Evolutionary conservation across 2,888 invertebrate species (phyloP).

Genomic region (Yponomeuta plumbellus): DNA sequence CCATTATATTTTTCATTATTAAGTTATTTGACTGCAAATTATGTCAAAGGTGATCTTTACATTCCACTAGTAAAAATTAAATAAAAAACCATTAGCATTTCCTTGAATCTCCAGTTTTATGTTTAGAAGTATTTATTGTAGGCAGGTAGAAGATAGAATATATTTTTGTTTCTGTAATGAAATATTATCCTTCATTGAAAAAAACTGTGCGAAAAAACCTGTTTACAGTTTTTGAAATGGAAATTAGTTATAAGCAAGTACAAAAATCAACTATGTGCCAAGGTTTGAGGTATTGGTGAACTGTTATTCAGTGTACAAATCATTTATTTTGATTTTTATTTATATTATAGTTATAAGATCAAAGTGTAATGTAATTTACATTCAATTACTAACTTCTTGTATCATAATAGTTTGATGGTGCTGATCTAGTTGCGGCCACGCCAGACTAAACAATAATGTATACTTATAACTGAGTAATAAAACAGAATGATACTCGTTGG

Average conservation of each 20-base stretch:
- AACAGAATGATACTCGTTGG: too few species aligned
- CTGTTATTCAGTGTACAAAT: not conserved
- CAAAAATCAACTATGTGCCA: not conserved
- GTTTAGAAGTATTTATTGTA: not conserved
- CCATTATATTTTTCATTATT: not conserved
- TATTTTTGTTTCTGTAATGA: too few species aligned
- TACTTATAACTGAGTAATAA: too few species aligned
- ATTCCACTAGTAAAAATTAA: not conserved
- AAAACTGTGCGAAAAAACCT: not conserved
- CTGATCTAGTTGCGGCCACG: too few species aligned
- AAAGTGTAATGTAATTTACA: too few species aligned
- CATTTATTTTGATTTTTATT: not conserved
- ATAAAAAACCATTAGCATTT: not conserved
- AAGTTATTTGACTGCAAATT: too few species aligned
- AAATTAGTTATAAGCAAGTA: not conserved
- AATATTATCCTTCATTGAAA: too few species aligned
- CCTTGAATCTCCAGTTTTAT: not conserved
- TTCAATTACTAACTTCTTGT: too few species aligned
- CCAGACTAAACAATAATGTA: too few species aligned
- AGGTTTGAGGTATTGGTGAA: not conserved
- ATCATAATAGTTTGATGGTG: too few species aligned
- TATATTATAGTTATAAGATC: too few species aligned
- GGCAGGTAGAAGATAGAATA: too few species aligned
- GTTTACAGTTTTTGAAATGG: not conserved
- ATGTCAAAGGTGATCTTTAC: not conserved